Percentiles rank a stretch among this genome's conserved stretches.
phyloP scores from a whole-genome alignment of 2,797 vertebrate genomes.

The Lates japonicus region DNA sequence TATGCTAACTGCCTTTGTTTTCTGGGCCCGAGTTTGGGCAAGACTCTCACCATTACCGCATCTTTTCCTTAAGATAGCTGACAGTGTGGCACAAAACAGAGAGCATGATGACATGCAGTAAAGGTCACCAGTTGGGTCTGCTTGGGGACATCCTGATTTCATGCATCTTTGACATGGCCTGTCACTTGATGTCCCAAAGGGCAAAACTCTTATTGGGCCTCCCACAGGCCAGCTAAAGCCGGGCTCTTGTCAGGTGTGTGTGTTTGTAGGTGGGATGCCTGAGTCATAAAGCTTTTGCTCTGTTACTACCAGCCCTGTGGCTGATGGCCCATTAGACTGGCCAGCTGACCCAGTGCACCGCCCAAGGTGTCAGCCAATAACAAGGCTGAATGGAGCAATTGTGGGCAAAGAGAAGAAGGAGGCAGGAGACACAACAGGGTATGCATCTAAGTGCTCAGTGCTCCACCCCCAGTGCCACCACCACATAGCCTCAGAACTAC shows the following conservation, averaged over 20 bases:
- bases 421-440: slow-evolving; percentile 33
- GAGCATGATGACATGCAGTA: background rate
- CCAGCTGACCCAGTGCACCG: slow-evolving; percentile 50
- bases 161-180: slow-evolving; percentile 3
- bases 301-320: slow-evolving; percentile 55
- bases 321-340: slow-evolving; percentile 55
- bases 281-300: slow-evolving; percentile 68
- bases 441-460: slow-evolving; percentile 57
- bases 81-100: slow-evolving; percentile 21
- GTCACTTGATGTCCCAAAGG: slow-evolving; percentile 31
- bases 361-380: slow-evolving; percentile 65
- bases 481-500: slow-evolving; percentile 21
- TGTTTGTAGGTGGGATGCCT: slow-evolving; percentile 63
- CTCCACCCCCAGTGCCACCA: slow-evolving; percentile 13
- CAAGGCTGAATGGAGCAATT: slow-evolving; percentile 54
- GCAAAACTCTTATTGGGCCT: slow-evolving; percentile 29
- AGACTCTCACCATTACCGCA: background rate
- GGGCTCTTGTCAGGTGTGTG: slow-evolving; percentile 53
- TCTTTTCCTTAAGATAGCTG: background rate
- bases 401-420: slow-evolving; percentile 55
- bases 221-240: slow-evolving; percentile 24
- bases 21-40: background rate
- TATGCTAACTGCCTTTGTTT: background rate
- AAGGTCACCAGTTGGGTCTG: slow-evolving; percentile 24
- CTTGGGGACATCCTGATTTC: background rate